Base-by-base conservation (phyloP, 2,888 invertebrate genomes). In the Achlya flavicornis region DNA sequence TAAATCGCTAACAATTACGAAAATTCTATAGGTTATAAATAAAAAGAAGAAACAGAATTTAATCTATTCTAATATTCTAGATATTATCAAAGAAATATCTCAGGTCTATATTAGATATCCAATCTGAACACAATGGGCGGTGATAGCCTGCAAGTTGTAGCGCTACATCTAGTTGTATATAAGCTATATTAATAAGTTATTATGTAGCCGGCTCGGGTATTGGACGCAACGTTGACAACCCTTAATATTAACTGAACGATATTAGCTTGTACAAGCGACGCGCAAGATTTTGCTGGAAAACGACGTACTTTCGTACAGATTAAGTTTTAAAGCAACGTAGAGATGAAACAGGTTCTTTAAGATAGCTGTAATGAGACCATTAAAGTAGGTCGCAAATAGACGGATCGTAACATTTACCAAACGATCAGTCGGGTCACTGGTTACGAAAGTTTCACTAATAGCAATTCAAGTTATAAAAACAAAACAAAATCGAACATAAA, bases 201-300 rank as follows among this genome's bases (percentile, higher is more conserved):
- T 53, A 53, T 53, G 53, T 53, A 53, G 53, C 53, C 53, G 3
- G 53, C 53, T 53, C 53, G 53, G 16, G 53, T 53, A 53, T 53
- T 53, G 53, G 53, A 19, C 53, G 53, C 53, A 16, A 16, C 48
- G 48, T 53, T 19, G 53, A 53, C 53, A 53, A 53, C 53, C 16
- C n/a, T 19, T 53, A 19, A 19, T 53, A 53, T 53, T 53, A 53
- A 53, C 53, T 48, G 48, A 53, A 53, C 53, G n/a, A 53, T 53
- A 53, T 53, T 53, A 53, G 16, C 53, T 53, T 19, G 4, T 53
- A 16, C 53, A 53, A 53, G 10, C 53, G 19, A 53, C 16, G 8
- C 16, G 19, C 53, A 2, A 19, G 19, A 53, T 10, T 19, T 19
- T 19, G 19, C 19, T 16, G 7, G 48, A 48, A 48, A 48, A 19